Conservation (phyloP, 2,797 vertebrate species). For the Peromyscus aztecus region DNA sequence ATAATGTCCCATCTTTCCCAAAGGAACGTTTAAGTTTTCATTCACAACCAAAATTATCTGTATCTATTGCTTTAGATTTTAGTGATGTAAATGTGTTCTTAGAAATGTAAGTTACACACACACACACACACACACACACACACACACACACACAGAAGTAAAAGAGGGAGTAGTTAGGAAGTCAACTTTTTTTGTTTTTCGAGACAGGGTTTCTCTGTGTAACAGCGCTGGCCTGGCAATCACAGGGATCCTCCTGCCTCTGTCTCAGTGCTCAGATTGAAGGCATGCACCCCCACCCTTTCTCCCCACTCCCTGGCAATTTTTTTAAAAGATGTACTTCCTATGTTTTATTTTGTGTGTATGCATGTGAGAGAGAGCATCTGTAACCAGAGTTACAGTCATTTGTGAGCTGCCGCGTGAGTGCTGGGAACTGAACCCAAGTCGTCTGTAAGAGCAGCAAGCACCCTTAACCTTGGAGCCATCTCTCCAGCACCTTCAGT, state of each 20-base stretch:
- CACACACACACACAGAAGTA: not conserved
- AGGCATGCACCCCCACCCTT: not conserved
- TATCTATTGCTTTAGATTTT: conserved; percentile 47
- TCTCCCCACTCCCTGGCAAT: not conserved
- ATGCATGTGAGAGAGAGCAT: not conserved
- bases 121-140: too few species aligned
- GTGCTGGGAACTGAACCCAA: not conserved
- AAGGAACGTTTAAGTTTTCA: not conserved
- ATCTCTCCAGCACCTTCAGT: too few species aligned
- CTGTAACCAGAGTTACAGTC: not conserved
- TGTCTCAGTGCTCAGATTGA: not conserved
- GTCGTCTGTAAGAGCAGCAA: not conserved
- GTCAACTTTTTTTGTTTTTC: not conserved
- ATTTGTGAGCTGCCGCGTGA: not conserved
- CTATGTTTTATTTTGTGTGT: not conserved
- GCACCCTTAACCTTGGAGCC: not conserved
- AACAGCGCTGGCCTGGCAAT: not conserved
- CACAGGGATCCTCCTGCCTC: not conserved
- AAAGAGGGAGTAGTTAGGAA: not conserved
- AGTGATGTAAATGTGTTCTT: not conserved
- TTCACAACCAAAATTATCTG: not conserved
- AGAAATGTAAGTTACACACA: not conserved
- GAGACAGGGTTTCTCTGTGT: not conserved
- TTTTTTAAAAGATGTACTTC: not conserved
- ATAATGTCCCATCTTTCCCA: not conserved